Percentiles rank a stretch among this genome's conserved stretches.
phyloP scores from a whole-genome alignment of 2,888 invertebrate genomes.

The Cerceris ruficornis region DNA sequence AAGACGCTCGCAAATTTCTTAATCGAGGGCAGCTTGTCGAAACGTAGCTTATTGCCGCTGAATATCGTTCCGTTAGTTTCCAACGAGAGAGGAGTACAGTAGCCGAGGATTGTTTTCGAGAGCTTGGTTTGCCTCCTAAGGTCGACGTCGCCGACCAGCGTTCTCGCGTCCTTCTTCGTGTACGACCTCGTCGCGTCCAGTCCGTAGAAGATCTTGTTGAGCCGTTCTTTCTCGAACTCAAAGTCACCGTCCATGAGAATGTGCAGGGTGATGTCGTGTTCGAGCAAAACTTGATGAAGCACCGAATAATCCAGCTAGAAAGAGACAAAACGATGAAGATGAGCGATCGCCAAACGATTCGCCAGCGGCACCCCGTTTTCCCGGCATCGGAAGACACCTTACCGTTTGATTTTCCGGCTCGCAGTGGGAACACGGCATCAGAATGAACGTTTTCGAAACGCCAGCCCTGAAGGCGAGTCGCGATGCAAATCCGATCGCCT shows the following conservation, averaged over 20 bases:
- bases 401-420: conserved; percentile 87
- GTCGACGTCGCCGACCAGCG: conserved; percentile 87
- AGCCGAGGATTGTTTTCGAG: conserved; percentile 89
- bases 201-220: conserved; percentile 89
- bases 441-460: conserved; percentile 91
- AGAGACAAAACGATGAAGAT: not conserved
- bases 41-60: conserved; percentile 84
- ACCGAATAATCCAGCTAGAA: conserved; percentile 90
- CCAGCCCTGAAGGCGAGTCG: conserved; percentile 91
- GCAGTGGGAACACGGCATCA: conserved; percentile 91
- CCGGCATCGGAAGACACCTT: conserved; percentile 65
- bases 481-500: conserved; percentile 89
- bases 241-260: conserved; percentile 93
- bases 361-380: not conserved
- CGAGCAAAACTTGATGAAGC: conserved; percentile 90
- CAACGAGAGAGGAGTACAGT: conserved; percentile 91
- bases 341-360: not conserved
- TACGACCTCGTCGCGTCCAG: conserved; percentile 90
- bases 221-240: conserved; percentile 87
- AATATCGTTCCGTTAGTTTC: conserved; percentile 93
- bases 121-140: conserved; percentile 88
- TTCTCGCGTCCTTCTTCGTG: conserved; percentile 89
- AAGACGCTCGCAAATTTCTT: conserved; percentile 87
- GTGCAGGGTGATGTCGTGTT: conserved; percentile 91
- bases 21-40: conserved; percentile 83